phyloP scores from a whole-genome alignment of 2,797 vertebrate species.

The Chloroceryle inda region DNA sequence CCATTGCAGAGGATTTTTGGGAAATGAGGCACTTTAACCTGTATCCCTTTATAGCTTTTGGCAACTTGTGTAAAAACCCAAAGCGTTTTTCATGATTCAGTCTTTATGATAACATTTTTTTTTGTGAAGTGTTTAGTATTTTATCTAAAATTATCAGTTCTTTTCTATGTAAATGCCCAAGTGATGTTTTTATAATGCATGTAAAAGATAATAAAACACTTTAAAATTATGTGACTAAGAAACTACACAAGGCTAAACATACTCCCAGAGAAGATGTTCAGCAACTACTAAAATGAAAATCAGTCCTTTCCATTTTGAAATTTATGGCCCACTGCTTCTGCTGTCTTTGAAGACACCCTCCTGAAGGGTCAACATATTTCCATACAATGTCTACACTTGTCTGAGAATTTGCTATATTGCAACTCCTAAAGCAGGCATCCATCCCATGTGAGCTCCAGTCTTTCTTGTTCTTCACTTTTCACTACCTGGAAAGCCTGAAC shows the following conservation, averaged over 20 bases:
- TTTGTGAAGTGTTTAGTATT: not conserved
- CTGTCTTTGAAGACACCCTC: conserved; percentile 47
- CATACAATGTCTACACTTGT: not conserved
- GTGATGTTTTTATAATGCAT: conserved; percentile 13
- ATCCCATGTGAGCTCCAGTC: not conserved
- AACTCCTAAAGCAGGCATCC: conserved; percentile 14
- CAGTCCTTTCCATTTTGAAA: not conserved
- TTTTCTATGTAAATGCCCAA: conserved; percentile 12
- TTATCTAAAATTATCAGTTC: not conserved
- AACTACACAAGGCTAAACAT: not conserved
- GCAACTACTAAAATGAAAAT: conserved; percentile 40
- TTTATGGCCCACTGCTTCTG: conserved; percentile 23
- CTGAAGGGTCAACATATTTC: not conserved
- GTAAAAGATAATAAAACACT: conserved; percentile 39
- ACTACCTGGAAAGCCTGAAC: not conserved
- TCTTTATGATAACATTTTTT: not conserved
- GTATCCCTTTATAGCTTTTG: not conserved
- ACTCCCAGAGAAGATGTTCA: conserved; percentile 42
- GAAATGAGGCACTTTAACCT: not conserved
- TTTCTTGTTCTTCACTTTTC: not conserved
- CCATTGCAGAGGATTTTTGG: not conserved
- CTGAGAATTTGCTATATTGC: not conserved
- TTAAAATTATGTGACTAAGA: conserved; percentile 19
- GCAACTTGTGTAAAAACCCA: not conserved
- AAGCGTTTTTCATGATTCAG: not conserved